Percentiles rank a stretch among this genome's conserved stretches.
These are phyloP conservation scores for Erpornis zantholeuca DNA, from an alignment of 2,113 vertebrate genomes.

Conservation along the genomic window DNA sequence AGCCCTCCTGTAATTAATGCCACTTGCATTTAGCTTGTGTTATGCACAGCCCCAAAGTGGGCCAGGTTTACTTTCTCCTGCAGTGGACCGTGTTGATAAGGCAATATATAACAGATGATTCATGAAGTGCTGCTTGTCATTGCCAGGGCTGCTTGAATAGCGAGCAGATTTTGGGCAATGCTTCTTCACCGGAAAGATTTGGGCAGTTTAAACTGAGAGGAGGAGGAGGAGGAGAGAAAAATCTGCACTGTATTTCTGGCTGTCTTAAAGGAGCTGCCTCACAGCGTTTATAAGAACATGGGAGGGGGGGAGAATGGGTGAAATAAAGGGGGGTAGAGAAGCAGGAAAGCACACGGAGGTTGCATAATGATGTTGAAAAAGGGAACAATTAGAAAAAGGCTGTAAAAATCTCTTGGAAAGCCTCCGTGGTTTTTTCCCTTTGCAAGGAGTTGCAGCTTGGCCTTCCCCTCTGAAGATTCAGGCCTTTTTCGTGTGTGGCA, in stretches of 20 bases:
- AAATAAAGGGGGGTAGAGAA: background rate
- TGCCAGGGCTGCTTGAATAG: constrained; percentile 23
- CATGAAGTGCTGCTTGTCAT: background rate
- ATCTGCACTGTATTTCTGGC: background rate
- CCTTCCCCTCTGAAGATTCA: background rate
- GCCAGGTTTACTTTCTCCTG: constrained; percentile 13
- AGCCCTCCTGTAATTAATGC: background rate
- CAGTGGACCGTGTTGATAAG: constrained; percentile 19
- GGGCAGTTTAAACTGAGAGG: background rate
- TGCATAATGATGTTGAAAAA: background rate
- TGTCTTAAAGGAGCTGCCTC: background rate
- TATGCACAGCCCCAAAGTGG: background rate
- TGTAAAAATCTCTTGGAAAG: constrained; percentile 7
- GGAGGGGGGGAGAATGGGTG: background rate
- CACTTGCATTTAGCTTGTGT: background rate
- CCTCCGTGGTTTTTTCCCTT: background rate
- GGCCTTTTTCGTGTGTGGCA: background rate
- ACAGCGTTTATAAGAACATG: background rate
- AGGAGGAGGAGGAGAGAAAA: background rate
- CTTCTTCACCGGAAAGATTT: constrained; percentile 1
- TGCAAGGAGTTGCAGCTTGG: background rate
- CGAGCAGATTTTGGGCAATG: constrained; percentile 35
- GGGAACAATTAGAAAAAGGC: background rate
- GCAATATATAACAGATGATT: constrained; percentile 25
- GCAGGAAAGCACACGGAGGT: background rate